Evolutionary conservation across 2,888 invertebrate species (phyloP).

Genomic region (Synergus gifuensis): DNA sequence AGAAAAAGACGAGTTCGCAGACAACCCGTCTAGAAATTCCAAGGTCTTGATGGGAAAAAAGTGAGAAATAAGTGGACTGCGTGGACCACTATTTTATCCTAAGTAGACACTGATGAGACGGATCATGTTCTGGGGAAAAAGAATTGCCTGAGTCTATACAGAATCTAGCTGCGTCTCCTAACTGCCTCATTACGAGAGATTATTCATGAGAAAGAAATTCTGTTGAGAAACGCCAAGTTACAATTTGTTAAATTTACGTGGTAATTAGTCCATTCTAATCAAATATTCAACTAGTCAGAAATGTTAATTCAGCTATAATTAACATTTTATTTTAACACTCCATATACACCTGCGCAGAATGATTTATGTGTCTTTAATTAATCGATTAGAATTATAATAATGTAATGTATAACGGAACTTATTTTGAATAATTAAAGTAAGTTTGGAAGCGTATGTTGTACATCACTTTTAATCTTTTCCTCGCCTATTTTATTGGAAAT

Average conservation of each 20-base stretch:
- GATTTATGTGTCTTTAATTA: background rate
- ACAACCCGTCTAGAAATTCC: constrained; percentile 28
- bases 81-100: constrained; percentile 28
- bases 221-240: constrained; percentile 15
- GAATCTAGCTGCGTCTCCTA: constrained; percentile 19
- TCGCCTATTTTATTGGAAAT: background rate
- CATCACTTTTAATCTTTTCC: background rate
- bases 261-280: constrained; percentile 1
- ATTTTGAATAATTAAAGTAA: background rate
- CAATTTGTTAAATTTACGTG: constrained; percentile 30
- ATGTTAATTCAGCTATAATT: constrained; percentile 11
- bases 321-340: constrained; percentile 14
- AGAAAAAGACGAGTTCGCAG: constrained; percentile 5
- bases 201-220: constrained; percentile 38
- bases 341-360: background rate
- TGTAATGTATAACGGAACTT: background rate
- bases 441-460: background rate
- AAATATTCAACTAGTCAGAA: background rate
- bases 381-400: background rate
- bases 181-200: constrained; percentile 31
- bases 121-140: constrained; percentile 25
- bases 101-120: constrained; percentile 37
- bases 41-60: constrained; percentile 23
- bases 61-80: constrained; percentile 19
- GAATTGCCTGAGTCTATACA: constrained; percentile 30